A percentile compares a stretch with the other conserved stretches of the same genome.
phyloP scores from a whole-genome alignment of 2,888 invertebrate species.

The Tenthredo amoena region DNA sequence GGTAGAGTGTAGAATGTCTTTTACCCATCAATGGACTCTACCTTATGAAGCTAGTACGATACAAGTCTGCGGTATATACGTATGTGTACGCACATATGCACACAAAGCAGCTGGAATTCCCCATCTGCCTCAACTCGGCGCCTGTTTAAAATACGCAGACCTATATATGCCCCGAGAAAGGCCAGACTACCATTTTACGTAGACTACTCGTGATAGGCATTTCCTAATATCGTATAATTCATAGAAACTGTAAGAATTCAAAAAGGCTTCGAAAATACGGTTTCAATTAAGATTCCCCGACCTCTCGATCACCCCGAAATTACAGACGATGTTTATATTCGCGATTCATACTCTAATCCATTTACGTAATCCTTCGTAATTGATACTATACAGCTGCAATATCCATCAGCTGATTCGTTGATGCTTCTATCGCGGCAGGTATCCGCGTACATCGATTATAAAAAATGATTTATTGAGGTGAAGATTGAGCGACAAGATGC shows the following conservation, averaged over 20 bases:
- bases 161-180: slow-evolving; percentile 25
- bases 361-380: not conserved
- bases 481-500: not conserved
- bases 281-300: not conserved
- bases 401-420: not conserved
- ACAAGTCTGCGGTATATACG: not conserved
- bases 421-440: not conserved
- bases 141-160: slow-evolving; percentile 38
- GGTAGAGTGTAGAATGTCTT: not conserved
- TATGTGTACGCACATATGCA: not conserved
- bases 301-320: not conserved
- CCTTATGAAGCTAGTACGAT: not conserved
- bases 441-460: not conserved
- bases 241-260: not conserved
- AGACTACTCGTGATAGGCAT: not conserved
- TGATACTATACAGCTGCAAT: not conserved
- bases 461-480: slow-evolving; percentile 1
- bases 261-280: not conserved
- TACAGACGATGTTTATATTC: not conserved
- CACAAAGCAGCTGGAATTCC: slow-evolving; percentile 44
- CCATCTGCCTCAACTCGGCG: slow-evolving; percentile 30
- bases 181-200: not conserved
- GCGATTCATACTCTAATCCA: not conserved
- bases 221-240: not conserved
- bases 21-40: slow-evolving; percentile 34